phyloP scores from a whole-genome alignment of 2,113 vertebrate species.

The Tautogolabrus adspersus region DNA sequence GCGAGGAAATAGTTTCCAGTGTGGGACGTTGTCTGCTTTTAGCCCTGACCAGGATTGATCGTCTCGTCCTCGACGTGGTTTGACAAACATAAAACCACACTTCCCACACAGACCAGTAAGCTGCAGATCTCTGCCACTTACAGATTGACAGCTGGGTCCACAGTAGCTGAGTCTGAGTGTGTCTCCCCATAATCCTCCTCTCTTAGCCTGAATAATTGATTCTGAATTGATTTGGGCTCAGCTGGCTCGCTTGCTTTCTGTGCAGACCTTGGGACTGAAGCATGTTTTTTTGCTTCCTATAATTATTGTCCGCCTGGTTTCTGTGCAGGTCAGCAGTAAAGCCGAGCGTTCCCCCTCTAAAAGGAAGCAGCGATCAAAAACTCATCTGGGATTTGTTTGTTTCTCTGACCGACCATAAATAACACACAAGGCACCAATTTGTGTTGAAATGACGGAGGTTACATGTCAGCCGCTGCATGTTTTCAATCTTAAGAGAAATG shows the following conservation, averaged over 20 bases:
- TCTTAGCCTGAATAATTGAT: constrained; percentile 65
- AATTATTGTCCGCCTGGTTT: constrained; percentile 54
- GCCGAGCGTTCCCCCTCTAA: constrained; percentile 27
- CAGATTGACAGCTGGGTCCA: constrained; percentile 47
- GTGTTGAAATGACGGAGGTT: constrained; percentile 1
- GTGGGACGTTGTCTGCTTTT: constrained; percentile 20
- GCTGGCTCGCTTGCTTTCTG: constrained; percentile 37
- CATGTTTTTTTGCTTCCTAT: constrained; percentile 64
- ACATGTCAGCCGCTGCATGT: background rate
- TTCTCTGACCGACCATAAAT: constrained; percentile 31
- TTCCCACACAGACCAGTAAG: constrained; percentile 21
- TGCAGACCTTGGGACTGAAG: background rate
- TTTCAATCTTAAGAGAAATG: constrained; percentile 11
- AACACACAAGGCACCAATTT: constrained; percentile 8
- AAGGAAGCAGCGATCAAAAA: constrained; percentile 59
- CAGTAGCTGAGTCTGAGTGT: constrained; percentile 18
- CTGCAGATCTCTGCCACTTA: constrained; percentile 52
- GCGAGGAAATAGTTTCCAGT: constrained; percentile 62
- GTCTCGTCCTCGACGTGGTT: constrained; percentile 21
- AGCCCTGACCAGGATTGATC: constrained; percentile 37
- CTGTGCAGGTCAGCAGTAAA: constrained; percentile 44
- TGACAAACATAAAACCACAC: constrained; percentile 50
- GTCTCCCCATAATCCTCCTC: constrained; percentile 26
- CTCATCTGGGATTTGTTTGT: constrained; percentile 47
- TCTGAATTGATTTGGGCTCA: constrained; percentile 60